Evolutionary conservation across 2,797 vertebrate species (phyloP).

Genomic region (Nasua narica): DNA sequence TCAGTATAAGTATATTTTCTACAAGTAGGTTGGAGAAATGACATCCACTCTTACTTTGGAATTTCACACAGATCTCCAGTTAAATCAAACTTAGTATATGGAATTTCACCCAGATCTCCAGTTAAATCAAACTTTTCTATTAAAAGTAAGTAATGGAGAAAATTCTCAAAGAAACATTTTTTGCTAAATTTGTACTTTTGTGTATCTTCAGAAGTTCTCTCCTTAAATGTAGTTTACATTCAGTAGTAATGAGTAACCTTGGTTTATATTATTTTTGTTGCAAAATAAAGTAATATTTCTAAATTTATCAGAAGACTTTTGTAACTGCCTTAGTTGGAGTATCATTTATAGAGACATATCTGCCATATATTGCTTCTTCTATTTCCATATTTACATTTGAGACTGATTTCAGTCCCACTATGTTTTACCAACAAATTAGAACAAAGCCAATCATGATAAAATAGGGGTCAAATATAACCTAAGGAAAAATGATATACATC

Average conservation of each 20-base stretch:
- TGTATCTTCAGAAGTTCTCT: not conserved
- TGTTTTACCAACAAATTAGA: constrained; percentile 10
- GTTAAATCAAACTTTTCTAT: not conserved
- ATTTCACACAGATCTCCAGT: not conserved
- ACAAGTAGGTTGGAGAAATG: not conserved
- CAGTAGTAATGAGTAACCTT: not conserved
- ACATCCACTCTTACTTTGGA: not conserved
- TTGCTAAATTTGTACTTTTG: not conserved
- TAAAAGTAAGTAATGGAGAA: not conserved
- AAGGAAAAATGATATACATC: not conserved
- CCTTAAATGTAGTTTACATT: not conserved
- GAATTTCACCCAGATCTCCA: not conserved
- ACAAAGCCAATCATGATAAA: not conserved
- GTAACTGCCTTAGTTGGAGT: not conserved
- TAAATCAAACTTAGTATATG: not conserved
- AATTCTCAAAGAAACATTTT: not conserved
- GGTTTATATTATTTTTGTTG: not conserved
- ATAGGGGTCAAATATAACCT: not conserved
- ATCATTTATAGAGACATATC: not conserved
- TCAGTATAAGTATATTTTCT: not conserved
- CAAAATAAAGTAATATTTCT: not conserved
- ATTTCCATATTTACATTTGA: not conserved
- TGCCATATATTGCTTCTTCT: not conserved
- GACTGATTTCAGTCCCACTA: not conserved
- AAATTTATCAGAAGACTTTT: not conserved